phyloP scores from a whole-genome alignment of 1,140 invertebrate species.

The Bursaphelenchus mucronatus region DNA sequence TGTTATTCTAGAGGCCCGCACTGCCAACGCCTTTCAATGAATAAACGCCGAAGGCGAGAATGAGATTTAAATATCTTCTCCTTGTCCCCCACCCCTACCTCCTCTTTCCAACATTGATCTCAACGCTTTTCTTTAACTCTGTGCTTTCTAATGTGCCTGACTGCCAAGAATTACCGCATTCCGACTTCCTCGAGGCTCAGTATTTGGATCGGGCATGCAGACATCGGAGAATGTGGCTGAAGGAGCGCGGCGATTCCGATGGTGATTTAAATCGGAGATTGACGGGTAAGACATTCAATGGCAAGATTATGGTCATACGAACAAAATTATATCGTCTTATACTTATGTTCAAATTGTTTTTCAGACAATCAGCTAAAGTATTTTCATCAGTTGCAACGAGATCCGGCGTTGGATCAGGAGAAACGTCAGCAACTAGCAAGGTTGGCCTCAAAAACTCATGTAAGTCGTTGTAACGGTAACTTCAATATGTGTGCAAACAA shows the following conservation, averaged over 20 bases:
- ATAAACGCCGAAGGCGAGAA: too few species aligned
- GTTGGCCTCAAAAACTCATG: background rate
- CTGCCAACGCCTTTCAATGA: too few species aligned
- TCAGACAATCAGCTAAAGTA: constrained; percentile 26
- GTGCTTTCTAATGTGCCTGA: constrained; percentile 3
- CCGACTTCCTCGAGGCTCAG: constrained; percentile 39
- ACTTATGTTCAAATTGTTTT: constrained; percentile 4
- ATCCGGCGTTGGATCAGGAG: background rate
- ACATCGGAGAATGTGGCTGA: constrained; percentile 40
- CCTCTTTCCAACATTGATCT: too few species aligned
- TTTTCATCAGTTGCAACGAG: background rate
- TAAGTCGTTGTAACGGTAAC: constrained; percentile 4
- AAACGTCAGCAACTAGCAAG: background rate
- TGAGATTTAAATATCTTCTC: too few species aligned
- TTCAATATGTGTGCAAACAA: background rate
- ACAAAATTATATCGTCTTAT: constrained; percentile 6
- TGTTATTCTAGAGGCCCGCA: too few species aligned
- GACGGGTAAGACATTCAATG: constrained; percentile 18
- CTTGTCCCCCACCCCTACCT: too few species aligned
- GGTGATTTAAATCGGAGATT: constrained; percentile 20
- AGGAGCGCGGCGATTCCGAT: constrained; percentile 20
- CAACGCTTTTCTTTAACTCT: too few species aligned
- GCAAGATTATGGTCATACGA: background rate
- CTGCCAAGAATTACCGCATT: constrained; percentile 29
- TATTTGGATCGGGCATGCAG: constrained; percentile 39